A percentile compares a stretch with the other conserved stretches of the same genome.
phyloP scores from a whole-genome alignment of 2,888 invertebrate genomes.

The Brachypalpus laphriformis region DNA sequence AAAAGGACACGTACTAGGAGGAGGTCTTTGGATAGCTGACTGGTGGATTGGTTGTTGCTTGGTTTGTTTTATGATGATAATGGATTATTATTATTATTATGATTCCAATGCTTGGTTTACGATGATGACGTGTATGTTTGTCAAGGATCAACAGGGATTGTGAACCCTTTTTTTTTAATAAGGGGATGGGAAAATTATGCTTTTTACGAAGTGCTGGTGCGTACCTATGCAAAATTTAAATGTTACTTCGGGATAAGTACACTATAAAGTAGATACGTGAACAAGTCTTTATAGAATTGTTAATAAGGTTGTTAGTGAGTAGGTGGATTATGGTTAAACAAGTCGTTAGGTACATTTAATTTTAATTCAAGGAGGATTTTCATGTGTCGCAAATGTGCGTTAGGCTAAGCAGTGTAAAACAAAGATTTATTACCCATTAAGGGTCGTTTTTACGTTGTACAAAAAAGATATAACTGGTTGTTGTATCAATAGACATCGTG shows the following conservation, averaged over 20 bases:
- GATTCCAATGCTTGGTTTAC: conserved; percentile 53
- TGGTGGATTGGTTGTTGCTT: conserved; percentile 50
- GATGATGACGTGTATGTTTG: conserved; percentile 56
- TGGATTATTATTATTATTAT: conserved; percentile 55
- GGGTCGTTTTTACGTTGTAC: no score
- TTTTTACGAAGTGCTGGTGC: conserved; percentile 36
- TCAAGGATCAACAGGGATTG: conserved; percentile 54
- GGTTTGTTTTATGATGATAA: conserved; percentile 64
- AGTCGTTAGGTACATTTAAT: conserved; percentile 36
- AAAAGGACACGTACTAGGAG: conserved; percentile 15
- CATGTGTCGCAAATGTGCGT: not conserved
- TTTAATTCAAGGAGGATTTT: conserved; percentile 15
- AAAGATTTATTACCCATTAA: not conserved
- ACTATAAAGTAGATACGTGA: conserved; percentile 45
- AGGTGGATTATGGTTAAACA: conserved; percentile 4
- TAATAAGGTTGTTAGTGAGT: not conserved
- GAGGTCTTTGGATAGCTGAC: conserved; percentile 25
- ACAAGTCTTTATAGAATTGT: conserved; percentile 1
- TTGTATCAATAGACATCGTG: no score
- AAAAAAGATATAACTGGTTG: no score
- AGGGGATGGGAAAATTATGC: not conserved
- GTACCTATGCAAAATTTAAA: conserved; percentile 32
- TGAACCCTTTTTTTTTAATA: conserved; percentile 45
- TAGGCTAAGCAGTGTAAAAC: no score
- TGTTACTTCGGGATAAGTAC: conserved; percentile 4